Evolutionary conservation across 2,888 invertebrate genomes (phyloP).

Genomic region (Aphodius granarius): DNA sequence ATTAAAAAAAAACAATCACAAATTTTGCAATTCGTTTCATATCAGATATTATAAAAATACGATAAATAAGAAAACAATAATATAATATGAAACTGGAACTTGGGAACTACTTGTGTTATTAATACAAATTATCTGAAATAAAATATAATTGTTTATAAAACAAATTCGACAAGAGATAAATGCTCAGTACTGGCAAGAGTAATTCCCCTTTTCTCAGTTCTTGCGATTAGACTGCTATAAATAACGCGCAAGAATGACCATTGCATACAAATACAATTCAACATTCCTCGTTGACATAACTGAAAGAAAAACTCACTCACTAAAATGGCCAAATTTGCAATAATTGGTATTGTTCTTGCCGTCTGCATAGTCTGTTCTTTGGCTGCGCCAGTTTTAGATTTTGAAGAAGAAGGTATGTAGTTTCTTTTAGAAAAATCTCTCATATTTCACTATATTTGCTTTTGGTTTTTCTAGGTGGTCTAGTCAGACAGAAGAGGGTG

Average conservation of each 20-base stretch:
- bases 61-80: no score
- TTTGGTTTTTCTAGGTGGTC: neutral
- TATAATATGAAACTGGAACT: no score
- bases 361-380: neutral
- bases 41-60: no score
- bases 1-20: no score
- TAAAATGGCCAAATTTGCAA: neutral
- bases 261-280: neutral
- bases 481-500: neutral
- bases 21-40: no score
- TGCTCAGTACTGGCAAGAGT: neutral
- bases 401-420: neutral
- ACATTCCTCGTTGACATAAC: neutral
- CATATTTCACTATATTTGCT: neutral
- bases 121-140: no score
- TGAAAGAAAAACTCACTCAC: neutral
- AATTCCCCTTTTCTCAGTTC: neutral
- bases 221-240: neutral
- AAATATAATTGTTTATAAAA: neutral
- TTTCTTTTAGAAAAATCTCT: neutral
- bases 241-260: neutral
- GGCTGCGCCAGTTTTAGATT: neutral
- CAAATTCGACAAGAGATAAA: neutral
- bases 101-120: no score
- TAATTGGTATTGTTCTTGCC: neutral